Percentiles rank a stretch among this genome's conserved stretches.
phyloP scores from a whole-genome alignment of 2,888 invertebrate species.

The Andricus curvator region DNA sequence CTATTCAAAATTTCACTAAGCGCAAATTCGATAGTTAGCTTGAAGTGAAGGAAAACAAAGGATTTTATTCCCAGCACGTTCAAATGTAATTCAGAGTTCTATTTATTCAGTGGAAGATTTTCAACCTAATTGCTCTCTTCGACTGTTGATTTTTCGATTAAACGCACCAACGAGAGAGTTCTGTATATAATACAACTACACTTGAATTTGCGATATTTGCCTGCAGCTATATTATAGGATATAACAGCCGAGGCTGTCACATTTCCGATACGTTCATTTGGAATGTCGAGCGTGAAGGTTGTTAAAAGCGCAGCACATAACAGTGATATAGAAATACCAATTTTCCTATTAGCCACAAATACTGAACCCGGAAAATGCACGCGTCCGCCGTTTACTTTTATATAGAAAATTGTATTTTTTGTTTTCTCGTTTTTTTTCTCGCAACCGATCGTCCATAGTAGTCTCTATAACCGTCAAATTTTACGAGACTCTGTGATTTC shows the following conservation, averaged over 20 bases:
- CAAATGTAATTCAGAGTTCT: constrained; percentile 16
- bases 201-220: constrained; percentile 27
- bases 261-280: constrained; percentile 26
- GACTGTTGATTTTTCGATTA: constrained; percentile 38
- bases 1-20: neutral
- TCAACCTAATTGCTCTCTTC: constrained; percentile 24
- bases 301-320: constrained; percentile 17
- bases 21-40: neutral
- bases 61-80: constrained; percentile 18
- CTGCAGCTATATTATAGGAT: constrained; percentile 18
- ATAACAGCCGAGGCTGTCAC: constrained; percentile 10
- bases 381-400: constrained; percentile 25
- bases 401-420: constrained; percentile 4
- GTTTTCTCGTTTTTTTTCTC: neutral
- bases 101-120: constrained; percentile 18
- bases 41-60: neutral
- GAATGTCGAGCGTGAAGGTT: constrained; percentile 9
- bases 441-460: constrained; percentile 2
- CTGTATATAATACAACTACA: neutral
- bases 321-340: constrained; percentile 27
- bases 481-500: constrained; percentile 30
- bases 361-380: neutral
- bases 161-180: neutral
- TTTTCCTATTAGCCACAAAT: constrained; percentile 31
- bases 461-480: constrained; percentile 30